Percentiles rank a stretch among this genome's conserved stretches.
phyloP scores from a whole-genome alignment of 2,113 vertebrate species.

The Lanius collurio region DNA sequence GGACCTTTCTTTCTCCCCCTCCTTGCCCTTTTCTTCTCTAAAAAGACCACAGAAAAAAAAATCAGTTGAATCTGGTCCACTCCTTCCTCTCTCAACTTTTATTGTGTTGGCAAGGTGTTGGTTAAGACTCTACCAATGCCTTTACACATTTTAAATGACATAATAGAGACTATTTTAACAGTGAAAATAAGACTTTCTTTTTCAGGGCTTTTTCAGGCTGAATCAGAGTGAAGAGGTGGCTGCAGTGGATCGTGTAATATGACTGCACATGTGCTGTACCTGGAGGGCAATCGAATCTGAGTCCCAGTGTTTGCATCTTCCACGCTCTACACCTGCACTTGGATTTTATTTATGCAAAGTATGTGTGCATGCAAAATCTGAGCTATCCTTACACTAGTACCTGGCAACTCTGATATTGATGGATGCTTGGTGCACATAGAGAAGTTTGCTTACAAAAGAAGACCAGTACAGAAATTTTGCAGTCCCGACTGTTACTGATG shows the following conservation, averaged over 20 bases:
- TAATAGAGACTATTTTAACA: not conserved
- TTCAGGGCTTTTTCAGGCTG: not conserved
- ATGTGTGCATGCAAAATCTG: not conserved
- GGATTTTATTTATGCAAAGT: not conserved
- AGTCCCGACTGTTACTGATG: not conserved
- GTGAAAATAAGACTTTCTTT: not conserved
- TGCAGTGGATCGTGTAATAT: not conserved
- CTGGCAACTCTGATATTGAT: not conserved
- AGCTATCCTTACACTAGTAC: not conserved
- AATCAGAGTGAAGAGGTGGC: not conserved
- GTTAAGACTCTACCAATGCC: not conserved
- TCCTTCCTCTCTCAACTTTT: not conserved
- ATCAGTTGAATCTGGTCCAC: not conserved
- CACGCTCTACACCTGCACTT: fast-evolving
- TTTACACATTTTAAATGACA: not conserved
- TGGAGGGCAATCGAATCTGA: not conserved
- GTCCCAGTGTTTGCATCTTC: not conserved
- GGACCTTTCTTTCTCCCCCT: constrained; percentile 42
- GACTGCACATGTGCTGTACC: fast-evolving
- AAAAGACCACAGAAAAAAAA: not conserved
- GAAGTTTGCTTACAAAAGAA: not conserved
- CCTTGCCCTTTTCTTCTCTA: constrained; percentile 29
- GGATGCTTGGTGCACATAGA: not conserved
- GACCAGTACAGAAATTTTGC: not conserved
- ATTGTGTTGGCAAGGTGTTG: fast-evolving